Percentiles rank a stretch among this genome's conserved stretches.
Evolutionary conservation across 2,113 vertebrate species (phyloP).

Genomic region (Vicugna pacos): DNA sequence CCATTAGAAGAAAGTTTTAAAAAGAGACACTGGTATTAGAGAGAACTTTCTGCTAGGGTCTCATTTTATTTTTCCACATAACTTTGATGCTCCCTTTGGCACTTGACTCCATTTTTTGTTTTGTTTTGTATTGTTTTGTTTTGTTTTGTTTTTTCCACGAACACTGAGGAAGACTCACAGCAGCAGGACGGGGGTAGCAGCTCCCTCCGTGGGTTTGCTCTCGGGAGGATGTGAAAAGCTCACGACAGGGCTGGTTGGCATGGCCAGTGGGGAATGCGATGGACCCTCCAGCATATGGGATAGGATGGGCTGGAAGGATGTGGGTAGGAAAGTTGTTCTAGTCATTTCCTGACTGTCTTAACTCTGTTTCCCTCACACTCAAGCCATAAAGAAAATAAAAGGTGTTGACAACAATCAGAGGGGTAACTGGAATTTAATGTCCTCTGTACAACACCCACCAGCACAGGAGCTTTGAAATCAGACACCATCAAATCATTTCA

Average conservation of each 20-base stretch:
- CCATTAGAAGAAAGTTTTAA: neutral
- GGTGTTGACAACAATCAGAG: neutral
- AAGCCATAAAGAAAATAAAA: neutral
- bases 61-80: neutral
- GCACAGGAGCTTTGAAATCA: neutral
- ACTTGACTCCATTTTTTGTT: neutral
- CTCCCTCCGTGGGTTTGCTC: neutral
- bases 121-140: no score
- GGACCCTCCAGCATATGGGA: rapidly evolving
- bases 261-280: rapidly evolving
- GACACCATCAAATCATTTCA: neutral
- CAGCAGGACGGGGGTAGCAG: rapidly evolving
- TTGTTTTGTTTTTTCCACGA: neutral
- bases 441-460: neutral
- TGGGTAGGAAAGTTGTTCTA: rapidly evolving
- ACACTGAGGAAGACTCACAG: neutral
- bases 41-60: neutral
- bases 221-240: neutral
- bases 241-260: neutral
- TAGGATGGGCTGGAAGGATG: rapidly evolving
- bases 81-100: neutral
- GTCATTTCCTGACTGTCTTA: neutral
- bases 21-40: neutral
- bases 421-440: neutral
- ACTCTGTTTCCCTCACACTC: neutral